phyloP scores from a whole-genome alignment of 2,113 vertebrate genomes.

The Cololabis saira region DNA sequence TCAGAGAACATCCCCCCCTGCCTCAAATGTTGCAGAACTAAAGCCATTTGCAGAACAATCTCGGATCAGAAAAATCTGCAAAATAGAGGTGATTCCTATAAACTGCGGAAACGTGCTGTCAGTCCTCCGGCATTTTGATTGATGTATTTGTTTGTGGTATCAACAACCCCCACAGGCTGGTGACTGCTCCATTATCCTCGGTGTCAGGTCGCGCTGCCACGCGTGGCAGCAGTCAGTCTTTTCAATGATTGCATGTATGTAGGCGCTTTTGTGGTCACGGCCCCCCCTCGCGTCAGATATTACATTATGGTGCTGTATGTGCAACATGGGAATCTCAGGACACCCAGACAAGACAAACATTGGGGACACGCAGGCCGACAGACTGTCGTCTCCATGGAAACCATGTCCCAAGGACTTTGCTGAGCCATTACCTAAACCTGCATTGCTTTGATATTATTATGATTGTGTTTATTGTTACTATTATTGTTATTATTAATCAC shows the following conservation, averaged over 20 bases:
- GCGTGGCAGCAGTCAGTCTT: conserved; percentile 22
- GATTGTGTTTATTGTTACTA: not conserved
- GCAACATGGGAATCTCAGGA: conserved; percentile 27
- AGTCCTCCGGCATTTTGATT: conserved; percentile 43
- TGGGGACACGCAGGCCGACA: not conserved
- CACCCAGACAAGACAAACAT: conserved; percentile 16
- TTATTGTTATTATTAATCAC: not conserved
- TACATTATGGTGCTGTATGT: conserved; percentile 32
- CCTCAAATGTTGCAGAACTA: conserved; percentile 8
- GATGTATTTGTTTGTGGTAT: conserved; percentile 54
- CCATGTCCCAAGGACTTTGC: conserved; percentile 38
- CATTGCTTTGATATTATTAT: not conserved
- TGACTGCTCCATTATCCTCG: conserved; percentile 23
- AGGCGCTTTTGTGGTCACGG: conserved; percentile 1
- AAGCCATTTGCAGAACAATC: not conserved
- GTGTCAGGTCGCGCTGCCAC: conserved; percentile 32
- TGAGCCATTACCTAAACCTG: not conserved
- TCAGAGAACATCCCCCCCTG: not conserved
- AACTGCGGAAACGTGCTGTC: conserved; percentile 20
- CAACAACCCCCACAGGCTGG: conserved; percentile 6
- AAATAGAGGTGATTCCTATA: conserved; percentile 40
- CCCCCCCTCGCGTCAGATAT: conserved; percentile 29
- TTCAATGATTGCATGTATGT: conserved; percentile 12
- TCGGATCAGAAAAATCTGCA: conserved; percentile 17
- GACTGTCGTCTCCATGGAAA: conserved; percentile 48